These are phyloP conservation scores for Dasyprocta punctata DNA, from an alignment of 2,113 vertebrate genomes.

Conservation along the genomic window DNA sequence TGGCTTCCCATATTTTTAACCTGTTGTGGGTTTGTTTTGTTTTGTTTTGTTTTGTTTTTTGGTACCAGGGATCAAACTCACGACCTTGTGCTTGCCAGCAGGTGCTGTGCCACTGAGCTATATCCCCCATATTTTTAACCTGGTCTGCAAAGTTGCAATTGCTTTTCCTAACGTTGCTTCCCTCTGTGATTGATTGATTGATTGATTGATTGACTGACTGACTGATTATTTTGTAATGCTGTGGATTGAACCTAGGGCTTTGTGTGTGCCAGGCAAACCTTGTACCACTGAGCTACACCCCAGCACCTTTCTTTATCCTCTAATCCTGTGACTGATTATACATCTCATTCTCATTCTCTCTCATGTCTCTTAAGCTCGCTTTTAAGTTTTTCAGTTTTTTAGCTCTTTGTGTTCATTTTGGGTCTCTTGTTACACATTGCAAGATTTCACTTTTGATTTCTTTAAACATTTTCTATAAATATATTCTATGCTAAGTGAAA, in stretches of 20 bases:
- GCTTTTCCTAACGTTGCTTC: not conserved
- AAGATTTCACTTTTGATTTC: not conserved
- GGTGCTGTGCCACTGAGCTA: too few species aligned
- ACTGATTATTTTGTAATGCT: not conserved
- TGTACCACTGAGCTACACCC: not conserved
- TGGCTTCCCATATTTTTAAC: not conserved
- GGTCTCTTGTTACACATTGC: not conserved
- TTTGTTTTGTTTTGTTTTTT: too few species aligned
- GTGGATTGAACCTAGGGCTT: not conserved
- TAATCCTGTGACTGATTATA: not conserved
- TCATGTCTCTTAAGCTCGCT: not conserved
- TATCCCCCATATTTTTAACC: not conserved
- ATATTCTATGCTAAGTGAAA: slow-evolving; percentile 18
- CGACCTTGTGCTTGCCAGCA: too few species aligned
- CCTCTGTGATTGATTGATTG: not conserved
- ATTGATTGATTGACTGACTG: too few species aligned
- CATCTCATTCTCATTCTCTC: not conserved
- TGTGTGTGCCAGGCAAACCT: not conserved
- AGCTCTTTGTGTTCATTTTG: not conserved
- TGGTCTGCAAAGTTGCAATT: slow-evolving; percentile 28
- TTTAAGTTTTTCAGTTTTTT: not conserved
- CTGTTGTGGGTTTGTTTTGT: not conserved
- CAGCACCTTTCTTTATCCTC: not conserved
- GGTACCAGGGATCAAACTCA: too few species aligned
- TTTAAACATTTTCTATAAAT: not conserved